Percentiles rank a stretch among this genome's conserved stretches.
phyloP scores from a whole-genome alignment of 2,113 vertebrate genomes.

The Mormyrus lacerda region DNA sequence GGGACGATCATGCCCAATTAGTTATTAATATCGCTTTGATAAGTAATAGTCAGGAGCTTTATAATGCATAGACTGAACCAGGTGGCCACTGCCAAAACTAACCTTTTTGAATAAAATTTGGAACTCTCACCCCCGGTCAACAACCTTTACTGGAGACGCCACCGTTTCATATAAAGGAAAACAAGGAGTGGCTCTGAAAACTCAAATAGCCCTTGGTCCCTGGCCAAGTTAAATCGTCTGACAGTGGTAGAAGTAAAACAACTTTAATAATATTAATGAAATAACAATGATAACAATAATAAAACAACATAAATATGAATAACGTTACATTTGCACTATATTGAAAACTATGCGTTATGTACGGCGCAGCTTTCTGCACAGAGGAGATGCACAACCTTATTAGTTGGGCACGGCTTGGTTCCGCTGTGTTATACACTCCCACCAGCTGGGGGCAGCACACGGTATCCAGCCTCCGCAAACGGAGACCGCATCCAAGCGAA shows the following conservation, averaged over 20 bases:
- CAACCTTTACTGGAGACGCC: background rate
- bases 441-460: slow-evolving; percentile 3
- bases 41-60: background rate
- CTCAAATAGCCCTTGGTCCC: background rate
- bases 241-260: background rate
- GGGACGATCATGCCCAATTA: background rate
- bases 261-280: background rate
- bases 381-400: background rate
- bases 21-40: background rate
- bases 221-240: background rate
- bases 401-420: background rate
- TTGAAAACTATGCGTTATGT: background rate
- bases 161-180: background rate
- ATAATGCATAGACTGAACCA: background rate
- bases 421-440: background rate
- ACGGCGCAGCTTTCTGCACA: background rate
- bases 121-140: background rate
- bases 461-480: background rate
- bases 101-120: background rate
- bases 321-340: background rate
- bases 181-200: background rate
- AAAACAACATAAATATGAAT: background rate
- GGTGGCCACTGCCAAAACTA: background rate
- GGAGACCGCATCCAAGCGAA: background rate
- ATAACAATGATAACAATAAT: background rate